A percentile compares a stretch with the other conserved stretches of the same genome.
Evolutionary conservation across 1,140 invertebrate genomes (phyloP).

Genomic region (Papilio aristodemus): DNA sequence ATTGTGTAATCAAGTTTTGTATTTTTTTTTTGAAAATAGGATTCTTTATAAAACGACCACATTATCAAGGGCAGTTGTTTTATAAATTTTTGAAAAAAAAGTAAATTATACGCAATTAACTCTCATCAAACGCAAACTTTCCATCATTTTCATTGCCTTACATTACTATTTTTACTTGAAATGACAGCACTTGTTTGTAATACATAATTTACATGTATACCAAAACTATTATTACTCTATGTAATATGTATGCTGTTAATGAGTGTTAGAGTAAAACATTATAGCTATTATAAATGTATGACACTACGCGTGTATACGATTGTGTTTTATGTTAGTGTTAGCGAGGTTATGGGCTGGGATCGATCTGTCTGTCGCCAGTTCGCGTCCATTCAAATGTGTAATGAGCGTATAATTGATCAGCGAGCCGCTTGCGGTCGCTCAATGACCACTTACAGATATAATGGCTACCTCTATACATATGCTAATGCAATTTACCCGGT

Average conservation of each 20-base stretch:
- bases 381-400: slow-evolving; percentile 33
- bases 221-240: too few species aligned
- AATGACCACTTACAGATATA: slow-evolving; percentile 37
- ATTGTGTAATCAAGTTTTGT: background rate
- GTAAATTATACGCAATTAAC: too few species aligned
- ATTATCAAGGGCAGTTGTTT: too few species aligned
- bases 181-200: too few species aligned
- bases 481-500: slow-evolving; percentile 22
- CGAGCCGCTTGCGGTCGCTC: slow-evolving; percentile 30
- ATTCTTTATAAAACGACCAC: too few species aligned
- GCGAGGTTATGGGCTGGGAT: background rate
- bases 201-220: too few species aligned
- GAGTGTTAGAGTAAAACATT: too few species aligned
- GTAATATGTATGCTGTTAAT: too few species aligned
- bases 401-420: slow-evolving; percentile 43
- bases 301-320: background rate
- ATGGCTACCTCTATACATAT: slow-evolving; percentile 28
- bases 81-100: too few species aligned
- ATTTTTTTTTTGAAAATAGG: background rate
- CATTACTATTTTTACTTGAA: too few species aligned
- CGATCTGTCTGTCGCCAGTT: slow-evolving; percentile 11
- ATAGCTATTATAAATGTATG: background rate
- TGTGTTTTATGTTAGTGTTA: background rate
- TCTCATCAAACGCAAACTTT: too few species aligned
- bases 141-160: too few species aligned